Conservation (phyloP, 2,113 vertebrate species). For the Furnarius figulus region DNA sequence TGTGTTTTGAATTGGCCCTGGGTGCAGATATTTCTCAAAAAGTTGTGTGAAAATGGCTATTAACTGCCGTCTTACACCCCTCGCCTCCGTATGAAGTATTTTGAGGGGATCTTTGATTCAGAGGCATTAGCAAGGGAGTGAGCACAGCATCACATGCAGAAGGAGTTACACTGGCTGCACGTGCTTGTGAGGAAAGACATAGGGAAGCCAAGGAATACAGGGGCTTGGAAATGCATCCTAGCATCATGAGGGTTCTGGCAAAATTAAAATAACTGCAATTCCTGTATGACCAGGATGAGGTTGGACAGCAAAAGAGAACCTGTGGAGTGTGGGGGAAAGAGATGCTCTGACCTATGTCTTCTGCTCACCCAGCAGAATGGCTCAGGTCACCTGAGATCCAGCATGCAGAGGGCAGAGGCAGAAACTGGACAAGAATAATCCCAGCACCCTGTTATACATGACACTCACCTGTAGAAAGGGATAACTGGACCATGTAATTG, state of each 20-base stretch:
- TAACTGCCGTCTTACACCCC: background rate
- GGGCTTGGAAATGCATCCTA: background rate
- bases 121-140: background rate
- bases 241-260: background rate
- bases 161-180: background rate
- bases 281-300: background rate
- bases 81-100: fast-evolving
- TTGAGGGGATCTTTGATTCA: background rate
- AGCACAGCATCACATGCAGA: background rate
- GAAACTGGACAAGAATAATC: background rate
- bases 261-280: background rate
- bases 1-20: background rate
- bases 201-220: background rate
- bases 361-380: fast-evolving
- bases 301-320: background rate
- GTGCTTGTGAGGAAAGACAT: background rate
- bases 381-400: fast-evolving
- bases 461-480: background rate
- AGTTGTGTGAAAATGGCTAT: background rate
- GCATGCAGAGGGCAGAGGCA: background rate
- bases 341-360: background rate
- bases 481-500: fast-evolving
- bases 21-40: background rate
- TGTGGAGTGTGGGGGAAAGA: background rate
- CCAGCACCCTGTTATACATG: background rate